Percentiles rank a stretch among this genome's conserved stretches.
Conservation (phyloP, 30 jellyfish, hydroid and myxozoan genomes). For the Cassiopea xamachana region DNA sequence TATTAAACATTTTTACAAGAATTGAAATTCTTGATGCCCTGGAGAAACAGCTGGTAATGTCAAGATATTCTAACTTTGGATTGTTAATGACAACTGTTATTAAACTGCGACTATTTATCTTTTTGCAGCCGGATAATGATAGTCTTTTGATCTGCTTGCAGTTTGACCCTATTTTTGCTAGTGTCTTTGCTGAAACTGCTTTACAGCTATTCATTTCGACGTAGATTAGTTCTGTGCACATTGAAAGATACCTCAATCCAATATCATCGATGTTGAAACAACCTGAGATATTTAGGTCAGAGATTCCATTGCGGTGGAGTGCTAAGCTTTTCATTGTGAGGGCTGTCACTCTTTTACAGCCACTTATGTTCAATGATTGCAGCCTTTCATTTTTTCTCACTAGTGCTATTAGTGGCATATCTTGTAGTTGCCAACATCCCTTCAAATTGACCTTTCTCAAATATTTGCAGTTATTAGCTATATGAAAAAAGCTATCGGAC, state of each 20-base stretch:
- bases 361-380: constrained; percentile 20
- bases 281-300: constrained; percentile 12
- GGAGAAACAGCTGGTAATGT: constrained; percentile 1
- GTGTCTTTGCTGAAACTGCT: constrained; percentile 34
- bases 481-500: background rate
- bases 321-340: background rate
- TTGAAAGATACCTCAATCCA: constrained; percentile 18
- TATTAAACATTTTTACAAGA: background rate
- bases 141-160: constrained; percentile 7
- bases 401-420: constrained; percentile 7
- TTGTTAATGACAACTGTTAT: constrained; percentile 26
- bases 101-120: constrained; percentile 7
- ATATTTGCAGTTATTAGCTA: constrained; percentile 13
- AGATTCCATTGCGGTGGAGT: background rate
- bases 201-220: constrained; percentile 20
- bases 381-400: background rate
- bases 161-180: constrained; percentile 21
- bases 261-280: constrained; percentile 5
- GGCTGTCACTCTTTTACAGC: constrained; percentile 11
- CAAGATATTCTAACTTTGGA: constrained; percentile 27
- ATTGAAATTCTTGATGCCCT: background rate
- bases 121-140: constrained; percentile 25
- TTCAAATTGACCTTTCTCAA: constrained; percentile 21
- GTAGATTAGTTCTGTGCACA: background rate
- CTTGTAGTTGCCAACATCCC: constrained; percentile 20